Evolutionary conservation across 1,140 invertebrate species (phyloP).

Genomic region (Danaus melanippus): DNA sequence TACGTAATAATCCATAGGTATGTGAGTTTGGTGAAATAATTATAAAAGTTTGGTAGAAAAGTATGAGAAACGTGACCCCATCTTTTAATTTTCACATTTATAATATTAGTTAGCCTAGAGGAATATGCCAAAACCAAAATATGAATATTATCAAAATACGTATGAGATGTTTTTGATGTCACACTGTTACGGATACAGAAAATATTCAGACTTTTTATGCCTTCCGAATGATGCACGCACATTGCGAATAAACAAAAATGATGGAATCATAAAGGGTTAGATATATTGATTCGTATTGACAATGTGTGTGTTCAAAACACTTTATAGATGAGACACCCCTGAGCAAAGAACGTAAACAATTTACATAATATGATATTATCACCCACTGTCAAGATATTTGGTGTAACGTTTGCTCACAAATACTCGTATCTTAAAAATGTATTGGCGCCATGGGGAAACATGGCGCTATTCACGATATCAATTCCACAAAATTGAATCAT

Average conservation of each 20-base stretch:
- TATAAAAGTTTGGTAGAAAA: too few species aligned
- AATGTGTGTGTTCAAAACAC: constrained; percentile 29
- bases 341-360: constrained; percentile 27
- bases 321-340: constrained; percentile 5
- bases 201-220: constrained; percentile 52
- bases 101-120: too few species aligned
- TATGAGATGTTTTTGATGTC: constrained; percentile 24
- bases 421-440: constrained; percentile 7
- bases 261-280: constrained; percentile 60
- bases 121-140: too few species aligned
- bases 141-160: constrained; percentile 9
- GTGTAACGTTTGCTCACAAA: constrained; percentile 3
- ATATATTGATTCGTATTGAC: constrained; percentile 62
- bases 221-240: constrained; percentile 51
- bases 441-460: constrained; percentile 2
- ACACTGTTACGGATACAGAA: constrained; percentile 25
- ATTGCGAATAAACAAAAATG: constrained; percentile 58
- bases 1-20: too few species aligned
- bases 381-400: constrained; percentile 30
- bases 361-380: constrained; percentile 52
- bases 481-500: too few species aligned
- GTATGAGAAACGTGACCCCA: too few species aligned
- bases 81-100: too few species aligned
- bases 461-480: constrained; percentile 1
- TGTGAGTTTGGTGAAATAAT: too few species aligned